A percentile compares a stretch with the other conserved stretches of the same genome.
phyloP scores from a whole-genome alignment of 2,113 vertebrate species.

The Piprites chloris region DNA sequence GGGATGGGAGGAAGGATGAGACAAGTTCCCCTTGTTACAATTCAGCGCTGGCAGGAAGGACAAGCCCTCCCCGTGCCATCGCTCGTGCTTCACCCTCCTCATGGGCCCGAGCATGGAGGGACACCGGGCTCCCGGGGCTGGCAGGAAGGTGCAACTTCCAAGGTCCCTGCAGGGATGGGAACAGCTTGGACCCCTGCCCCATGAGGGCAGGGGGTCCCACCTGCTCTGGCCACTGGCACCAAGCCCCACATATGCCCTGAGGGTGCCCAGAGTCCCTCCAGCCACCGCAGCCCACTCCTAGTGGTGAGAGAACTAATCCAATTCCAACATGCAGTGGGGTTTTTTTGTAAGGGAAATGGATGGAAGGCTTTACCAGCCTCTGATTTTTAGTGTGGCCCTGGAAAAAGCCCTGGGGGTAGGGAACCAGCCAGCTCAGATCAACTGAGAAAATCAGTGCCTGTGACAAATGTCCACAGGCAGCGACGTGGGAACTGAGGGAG shows the following conservation, averaged over 20 bases:
- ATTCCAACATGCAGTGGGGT: rapidly evolving
- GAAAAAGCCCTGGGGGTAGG: background rate
- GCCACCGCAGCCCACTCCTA: rapidly evolving
- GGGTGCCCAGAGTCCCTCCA: background rate
- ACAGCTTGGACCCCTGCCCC: background rate
- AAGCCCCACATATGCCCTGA: rapidly evolving
- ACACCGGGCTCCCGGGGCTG: rapidly evolving
- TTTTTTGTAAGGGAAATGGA: background rate
- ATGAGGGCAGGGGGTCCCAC: background rate
- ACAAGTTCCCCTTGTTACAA: background rate
- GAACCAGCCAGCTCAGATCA: slow-evolving; percentile 16
- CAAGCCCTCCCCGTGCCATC: background rate
- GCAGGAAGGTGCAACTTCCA: background rate
- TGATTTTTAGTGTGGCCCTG: background rate
- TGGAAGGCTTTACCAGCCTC: background rate
- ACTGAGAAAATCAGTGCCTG: slow-evolving; percentile 14
- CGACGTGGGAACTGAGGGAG: background rate
- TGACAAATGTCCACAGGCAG: slow-evolving; percentile 2
- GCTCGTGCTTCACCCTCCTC: background rate
- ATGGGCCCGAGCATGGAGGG: rapidly evolving
- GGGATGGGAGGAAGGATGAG: background rate
- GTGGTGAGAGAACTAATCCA: background rate
- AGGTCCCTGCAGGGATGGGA: background rate
- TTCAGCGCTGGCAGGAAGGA: background rate
- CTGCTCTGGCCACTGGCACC: background rate